Conservation (phyloP, 2,113 vertebrate genomes). For the Coryphaenoides rupestris region DNA sequence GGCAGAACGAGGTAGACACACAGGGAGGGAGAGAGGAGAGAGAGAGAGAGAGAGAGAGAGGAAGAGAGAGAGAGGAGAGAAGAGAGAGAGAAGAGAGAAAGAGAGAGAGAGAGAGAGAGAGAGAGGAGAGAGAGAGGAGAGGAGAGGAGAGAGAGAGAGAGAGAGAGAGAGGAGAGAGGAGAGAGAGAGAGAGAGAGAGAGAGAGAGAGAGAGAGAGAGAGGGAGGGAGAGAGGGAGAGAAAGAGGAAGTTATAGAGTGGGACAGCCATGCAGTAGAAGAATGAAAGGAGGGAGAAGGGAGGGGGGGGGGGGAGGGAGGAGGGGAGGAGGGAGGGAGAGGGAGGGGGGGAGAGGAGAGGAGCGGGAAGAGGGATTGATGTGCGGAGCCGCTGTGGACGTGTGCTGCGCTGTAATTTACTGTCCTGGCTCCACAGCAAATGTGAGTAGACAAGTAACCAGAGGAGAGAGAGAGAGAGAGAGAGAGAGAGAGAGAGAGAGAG, state of each 20-base stretch:
- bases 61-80: constrained; percentile 48
- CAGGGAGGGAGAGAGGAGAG: constrained; percentile 45
- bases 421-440: constrained; percentile 76
- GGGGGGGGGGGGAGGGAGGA: constrained; percentile 40
- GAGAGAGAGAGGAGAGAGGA: constrained; percentile 30
- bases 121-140: constrained; percentile 25
- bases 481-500: not conserved
- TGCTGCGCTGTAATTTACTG: constrained; percentile 73
- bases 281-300: constrained; percentile 20
- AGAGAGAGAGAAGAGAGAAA: constrained; percentile 35
- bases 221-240: constrained; percentile 60
- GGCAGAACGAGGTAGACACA: no score
- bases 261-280: constrained; percentile 46
- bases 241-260: not conserved
- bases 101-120: constrained; percentile 1
- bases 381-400: constrained; percentile 67
- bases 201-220: no score
- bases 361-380: constrained; percentile 59
- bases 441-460: constrained; percentile 50
- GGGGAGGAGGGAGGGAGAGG: constrained; percentile 28
- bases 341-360: constrained; percentile 33
- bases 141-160: not conserved
- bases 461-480: not conserved
- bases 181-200: constrained; percentile 40
- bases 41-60: constrained; percentile 46